Evolutionary conservation across 2,888 invertebrate species (phyloP).

Genomic region (Lochmaea crataegi): DNA sequence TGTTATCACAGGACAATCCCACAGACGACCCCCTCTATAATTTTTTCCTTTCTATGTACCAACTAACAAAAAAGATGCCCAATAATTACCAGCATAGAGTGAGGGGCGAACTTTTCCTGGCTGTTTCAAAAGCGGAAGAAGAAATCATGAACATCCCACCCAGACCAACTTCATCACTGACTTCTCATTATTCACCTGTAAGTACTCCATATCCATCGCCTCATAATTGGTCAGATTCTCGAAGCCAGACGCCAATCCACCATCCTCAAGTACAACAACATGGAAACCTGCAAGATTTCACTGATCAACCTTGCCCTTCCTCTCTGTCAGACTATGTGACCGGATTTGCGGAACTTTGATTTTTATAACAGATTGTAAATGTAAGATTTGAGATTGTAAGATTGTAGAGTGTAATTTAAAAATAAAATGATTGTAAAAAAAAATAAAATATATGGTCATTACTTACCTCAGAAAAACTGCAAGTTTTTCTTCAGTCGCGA

Average conservation of each 20-base stretch:
- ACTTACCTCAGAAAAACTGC: constrained; percentile 36
- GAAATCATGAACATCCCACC: constrained; percentile 22
- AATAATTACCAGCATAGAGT: constrained; percentile 15
- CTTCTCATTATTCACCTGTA: constrained; percentile 17
- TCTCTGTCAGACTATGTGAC: not conserved
- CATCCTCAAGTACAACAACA: constrained; percentile 18
- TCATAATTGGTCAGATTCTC: constrained; percentile 18
- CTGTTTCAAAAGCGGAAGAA: constrained; percentile 24
- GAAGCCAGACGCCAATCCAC: constrained; percentile 8
- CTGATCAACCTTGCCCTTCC: constrained; percentile 11
- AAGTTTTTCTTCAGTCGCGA: constrained; percentile 36
- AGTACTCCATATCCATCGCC: not conserved
- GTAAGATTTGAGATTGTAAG: too few species aligned
- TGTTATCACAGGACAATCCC: constrained; percentile 11
- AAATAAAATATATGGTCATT: not conserved
- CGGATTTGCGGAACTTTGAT: not conserved
- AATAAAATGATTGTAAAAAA: not conserved
- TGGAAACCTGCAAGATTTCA: constrained; percentile 17
- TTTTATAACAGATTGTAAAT: constrained; percentile 9
- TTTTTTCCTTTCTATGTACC: constrained; percentile 26
- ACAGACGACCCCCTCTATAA: constrained; percentile 18
- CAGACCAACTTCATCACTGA: constrained; percentile 19
- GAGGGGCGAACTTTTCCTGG: constrained; percentile 18
- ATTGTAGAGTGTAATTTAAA: too few species aligned
- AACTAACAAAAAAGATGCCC: constrained; percentile 22